Conservation (phyloP, 2,888 invertebrate species). For the Busseola fusca region DNA sequence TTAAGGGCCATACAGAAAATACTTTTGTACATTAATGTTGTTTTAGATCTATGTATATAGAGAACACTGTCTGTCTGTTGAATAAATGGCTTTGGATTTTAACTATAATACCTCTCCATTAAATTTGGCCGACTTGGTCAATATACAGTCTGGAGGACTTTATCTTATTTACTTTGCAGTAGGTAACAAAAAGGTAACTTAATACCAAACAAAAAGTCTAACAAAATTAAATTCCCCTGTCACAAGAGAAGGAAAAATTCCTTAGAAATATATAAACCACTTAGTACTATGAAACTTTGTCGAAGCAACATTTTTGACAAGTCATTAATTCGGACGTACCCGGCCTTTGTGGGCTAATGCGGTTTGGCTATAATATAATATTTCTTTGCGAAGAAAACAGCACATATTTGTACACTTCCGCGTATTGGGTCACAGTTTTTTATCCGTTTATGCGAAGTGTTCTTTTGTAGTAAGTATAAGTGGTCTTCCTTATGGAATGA, state of each 20-base stretch:
- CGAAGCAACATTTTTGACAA: constrained; percentile 49
- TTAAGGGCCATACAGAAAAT: no score
- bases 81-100: no score
- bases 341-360: constrained; percentile 65
- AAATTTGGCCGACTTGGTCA: no score
- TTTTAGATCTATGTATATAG: no score
- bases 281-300: constrained; percentile 23
- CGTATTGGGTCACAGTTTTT: constrained; percentile 7
- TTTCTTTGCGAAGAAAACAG: constrained; percentile 37
- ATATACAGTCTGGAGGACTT: no score
- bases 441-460: constrained; percentile 7
- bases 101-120: no score
- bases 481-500: neutral
- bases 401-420: constrained; percentile 42
- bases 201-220: neutral
- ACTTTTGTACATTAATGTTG: no score
- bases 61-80: no score
- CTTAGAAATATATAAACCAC: constrained; percentile 27
- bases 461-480: constrained; percentile 19
- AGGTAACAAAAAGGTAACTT: neutral
- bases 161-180: no score
- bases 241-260: constrained; percentile 1
- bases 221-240: constrained; percentile 7
- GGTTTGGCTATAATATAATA: constrained; percentile 51
- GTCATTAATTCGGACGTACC: constrained; percentile 54